These are phyloP conservation scores for Climacteris rufus DNA, from an alignment of 2,113 vertebrate genomes.

Conservation along the genomic window DNA sequence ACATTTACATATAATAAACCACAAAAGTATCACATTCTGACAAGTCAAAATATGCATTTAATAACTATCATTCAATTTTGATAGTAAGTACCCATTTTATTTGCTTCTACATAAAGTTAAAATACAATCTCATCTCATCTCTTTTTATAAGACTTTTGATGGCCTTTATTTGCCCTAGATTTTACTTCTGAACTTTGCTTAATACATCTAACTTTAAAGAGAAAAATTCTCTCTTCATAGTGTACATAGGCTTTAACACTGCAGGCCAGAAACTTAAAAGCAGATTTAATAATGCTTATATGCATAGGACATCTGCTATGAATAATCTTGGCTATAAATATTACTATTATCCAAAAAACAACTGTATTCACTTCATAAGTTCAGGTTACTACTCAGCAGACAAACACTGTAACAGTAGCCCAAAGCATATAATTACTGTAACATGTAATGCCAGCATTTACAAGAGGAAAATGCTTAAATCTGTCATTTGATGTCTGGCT, in stretches of 20 bases:
- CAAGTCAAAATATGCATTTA: constrained; percentile 30
- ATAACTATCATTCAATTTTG: background rate
- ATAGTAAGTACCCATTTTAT: background rate
- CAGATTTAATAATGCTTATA: constrained; percentile 13
- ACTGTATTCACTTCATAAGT: constrained; percentile 28
- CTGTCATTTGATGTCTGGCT: constrained; percentile 33
- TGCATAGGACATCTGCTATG: constrained; percentile 13
- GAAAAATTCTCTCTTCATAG: background rate
- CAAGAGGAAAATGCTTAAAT: constrained; percentile 53
- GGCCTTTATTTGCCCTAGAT: background rate
- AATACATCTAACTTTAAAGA: background rate
- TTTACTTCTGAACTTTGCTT: constrained; percentile 14
- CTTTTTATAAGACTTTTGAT: background rate
- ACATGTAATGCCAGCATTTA: constrained; percentile 34
- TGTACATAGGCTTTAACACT: background rate
- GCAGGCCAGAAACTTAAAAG: constrained; percentile 10
- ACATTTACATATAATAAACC: background rate
- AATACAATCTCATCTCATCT: background rate
- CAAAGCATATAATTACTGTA: constrained; percentile 48
- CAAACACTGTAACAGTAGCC: constrained; percentile 51
- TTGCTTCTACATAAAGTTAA: background rate
- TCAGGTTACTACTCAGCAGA: constrained; percentile 44
- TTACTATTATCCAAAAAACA: constrained; percentile 42
- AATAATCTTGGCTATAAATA: constrained; percentile 49
- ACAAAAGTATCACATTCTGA: background rate